Evolutionary conservation across 2,113 vertebrate species (phyloP), one percentile per base, ranked within the genome.

Genomic region (Notothenia rossii): DNA sequence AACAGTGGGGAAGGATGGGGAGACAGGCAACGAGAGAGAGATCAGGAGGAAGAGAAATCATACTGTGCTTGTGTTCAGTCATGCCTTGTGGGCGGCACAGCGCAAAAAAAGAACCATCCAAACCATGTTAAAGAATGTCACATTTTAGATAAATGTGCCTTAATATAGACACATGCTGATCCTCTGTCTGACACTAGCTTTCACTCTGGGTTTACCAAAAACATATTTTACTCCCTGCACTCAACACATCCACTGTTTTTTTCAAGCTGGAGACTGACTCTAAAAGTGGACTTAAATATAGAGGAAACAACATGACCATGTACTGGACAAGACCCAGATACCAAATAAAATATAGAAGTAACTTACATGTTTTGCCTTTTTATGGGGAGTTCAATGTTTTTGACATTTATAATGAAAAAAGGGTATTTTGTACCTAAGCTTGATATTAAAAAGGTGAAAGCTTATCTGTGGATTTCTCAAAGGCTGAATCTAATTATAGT

Each of bases 121-220:
- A 90, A 77, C 84, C 49, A 75, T 58, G 46, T 69, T 72, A 65
- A 79, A 59, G 58, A 61, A 54, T 54, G 69, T 82, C 72, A 81
- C 78, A 46, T 70, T 70, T 33, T 50, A 64, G 25, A 61, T 81
- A 75, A 86, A 89, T 58, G 46, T 77, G 61, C 73, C 69, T 82
- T 83, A 84, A 82, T 87, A 83, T 53, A 81, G 72, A 74, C 55
- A 77, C 76, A 84, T 64, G 70, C 58, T 74, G 72, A 68, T 89
- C 55, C 22, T 82, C 29, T 29, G 50, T 64, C 70, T 77, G 78
- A 85, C 83, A 82, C 63, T 4, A 25, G 22, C 70, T 75, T 25
- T 49, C 75, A 20, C 63, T 85, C 54, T 84, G 78, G 53, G 82
- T 81, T 85, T 74, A 78, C 70, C 61, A 66, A 66, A 65, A 78